Conservation (phyloP, 2,888 invertebrate species). For the Apeira syringaria region DNA sequence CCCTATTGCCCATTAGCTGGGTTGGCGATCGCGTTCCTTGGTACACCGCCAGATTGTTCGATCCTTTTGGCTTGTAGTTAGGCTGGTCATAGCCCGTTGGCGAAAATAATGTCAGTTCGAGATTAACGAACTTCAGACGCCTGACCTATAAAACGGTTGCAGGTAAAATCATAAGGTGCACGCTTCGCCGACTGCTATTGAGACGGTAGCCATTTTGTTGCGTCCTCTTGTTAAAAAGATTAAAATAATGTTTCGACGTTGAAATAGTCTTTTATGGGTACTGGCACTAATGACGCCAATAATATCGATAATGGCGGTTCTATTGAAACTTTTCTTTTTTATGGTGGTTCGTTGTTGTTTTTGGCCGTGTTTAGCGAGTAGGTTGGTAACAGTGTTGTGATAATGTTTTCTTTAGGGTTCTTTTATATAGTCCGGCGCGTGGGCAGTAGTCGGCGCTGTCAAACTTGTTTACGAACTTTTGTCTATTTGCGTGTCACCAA, state of each 20-base stretch:
- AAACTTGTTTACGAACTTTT: constrained; percentile 70
- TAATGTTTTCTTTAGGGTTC: constrained; percentile 50
- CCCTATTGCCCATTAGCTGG: constrained; percentile 76
- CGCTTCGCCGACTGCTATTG: constrained; percentile 33
- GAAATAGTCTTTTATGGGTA: constrained; percentile 2
- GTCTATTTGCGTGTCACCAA: constrained; percentile 61
- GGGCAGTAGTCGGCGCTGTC: constrained; percentile 62
- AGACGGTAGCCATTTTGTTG: constrained; percentile 10
- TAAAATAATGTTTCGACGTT: constrained; percentile 3
- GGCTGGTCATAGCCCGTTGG: constrained; percentile 63
- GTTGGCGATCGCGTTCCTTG: constrained; percentile 77
- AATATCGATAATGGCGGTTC: too few relatives aligned
- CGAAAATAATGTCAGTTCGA: constrained; percentile 81
- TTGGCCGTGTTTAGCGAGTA: constrained; percentile 25
- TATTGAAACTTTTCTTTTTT: not conserved
- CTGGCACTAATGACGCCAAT: not conserved
- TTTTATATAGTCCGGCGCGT: constrained; percentile 51
- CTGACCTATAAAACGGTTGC: constrained; percentile 73
- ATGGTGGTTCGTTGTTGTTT: constrained; percentile 18
- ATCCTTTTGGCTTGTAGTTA: constrained; percentile 82
- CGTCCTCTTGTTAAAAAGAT: too few relatives aligned
- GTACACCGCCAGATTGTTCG: constrained; percentile 79
- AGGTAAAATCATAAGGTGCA: constrained; percentile 47
- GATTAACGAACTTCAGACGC: constrained; percentile 80
- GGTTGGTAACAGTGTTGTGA: constrained; percentile 28